A percentile compares a stretch with the other conserved stretches of the same genome.
Evolutionary conservation across 2,113 vertebrate species (phyloP).

Genomic region (Rhegmatorhina hoffmannsi): DNA sequence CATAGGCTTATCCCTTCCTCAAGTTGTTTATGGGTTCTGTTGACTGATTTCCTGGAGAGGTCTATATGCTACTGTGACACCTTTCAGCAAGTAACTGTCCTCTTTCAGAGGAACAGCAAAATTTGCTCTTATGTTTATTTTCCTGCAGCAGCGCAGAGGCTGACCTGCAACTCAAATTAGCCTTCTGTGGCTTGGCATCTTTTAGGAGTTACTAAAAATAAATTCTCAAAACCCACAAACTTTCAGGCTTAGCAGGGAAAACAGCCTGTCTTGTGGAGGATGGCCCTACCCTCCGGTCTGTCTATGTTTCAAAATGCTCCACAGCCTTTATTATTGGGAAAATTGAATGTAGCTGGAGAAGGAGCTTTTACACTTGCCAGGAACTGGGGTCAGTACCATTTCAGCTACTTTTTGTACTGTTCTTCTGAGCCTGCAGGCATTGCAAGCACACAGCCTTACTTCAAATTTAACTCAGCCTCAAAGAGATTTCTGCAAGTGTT

Average conservation of each 20-base stretch:
- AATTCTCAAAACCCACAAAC: not conserved
- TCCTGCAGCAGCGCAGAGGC: not conserved
- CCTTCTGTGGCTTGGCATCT: constrained; percentile 4
- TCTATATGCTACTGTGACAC: not conserved
- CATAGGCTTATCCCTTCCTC: not conserved
- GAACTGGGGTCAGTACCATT: not conserved
- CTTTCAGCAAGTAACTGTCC: not conserved
- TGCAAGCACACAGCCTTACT: not conserved
- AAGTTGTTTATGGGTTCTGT: not conserved
- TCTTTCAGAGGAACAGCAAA: not conserved
- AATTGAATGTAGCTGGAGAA: not conserved
- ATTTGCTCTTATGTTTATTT: not conserved
- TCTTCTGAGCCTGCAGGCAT: not conserved
- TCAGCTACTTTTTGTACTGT: not conserved
- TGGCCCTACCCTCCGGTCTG: not conserved
- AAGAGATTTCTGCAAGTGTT: not conserved
- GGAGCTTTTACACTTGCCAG: not conserved
- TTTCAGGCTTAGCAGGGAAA: not conserved
- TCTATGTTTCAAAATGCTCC: not conserved
- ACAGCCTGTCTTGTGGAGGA: not conserved
- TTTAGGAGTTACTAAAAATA: constrained; percentile 29
- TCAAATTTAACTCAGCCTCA: not conserved
- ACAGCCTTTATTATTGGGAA: not conserved
- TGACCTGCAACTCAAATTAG: not conserved
- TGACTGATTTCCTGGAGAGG: not conserved